Conservation (phyloP, 2,888 invertebrate genomes). For the Dryobotodes eremita region DNA sequence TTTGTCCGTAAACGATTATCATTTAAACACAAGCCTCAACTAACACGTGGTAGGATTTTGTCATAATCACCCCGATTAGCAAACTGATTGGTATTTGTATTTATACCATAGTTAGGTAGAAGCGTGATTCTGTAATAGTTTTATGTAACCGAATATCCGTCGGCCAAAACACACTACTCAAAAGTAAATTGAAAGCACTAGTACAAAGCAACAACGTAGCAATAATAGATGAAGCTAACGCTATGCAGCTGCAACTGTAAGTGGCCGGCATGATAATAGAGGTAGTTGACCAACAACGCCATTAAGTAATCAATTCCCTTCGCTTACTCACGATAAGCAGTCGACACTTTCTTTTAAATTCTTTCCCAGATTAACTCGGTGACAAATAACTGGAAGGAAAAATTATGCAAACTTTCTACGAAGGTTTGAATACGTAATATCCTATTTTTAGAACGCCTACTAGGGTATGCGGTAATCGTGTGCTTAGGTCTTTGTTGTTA, state of each 20-base stretch:
- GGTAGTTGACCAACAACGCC: slow-evolving; percentile 57
- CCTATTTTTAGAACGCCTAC: slow-evolving; percentile 45
- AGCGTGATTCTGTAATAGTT: not conserved
- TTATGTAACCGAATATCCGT: not conserved
- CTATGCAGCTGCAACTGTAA: slow-evolving; percentile 50
- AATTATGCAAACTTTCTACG: slow-evolving; percentile 57
- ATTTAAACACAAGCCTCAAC: not conserved
- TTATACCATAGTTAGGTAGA: not conserved
- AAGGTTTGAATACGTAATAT: slow-evolving; percentile 45
- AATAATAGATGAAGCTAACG: slow-evolving; percentile 39
- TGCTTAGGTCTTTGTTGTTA: slow-evolving; percentile 33
- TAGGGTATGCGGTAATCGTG: slow-evolving; percentile 36
- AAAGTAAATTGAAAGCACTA: slow-evolving; percentile 14
- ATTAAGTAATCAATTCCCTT: slow-evolving; percentile 64
- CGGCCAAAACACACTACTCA: not conserved
- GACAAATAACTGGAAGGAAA: slow-evolving; percentile 53
- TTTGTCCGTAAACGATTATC: not conserved
- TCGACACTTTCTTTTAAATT: slow-evolving; percentile 62
- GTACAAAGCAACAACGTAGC: slow-evolving; percentile 25
- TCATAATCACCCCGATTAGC: not conserved
- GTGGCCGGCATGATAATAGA: slow-evolving; percentile 54
- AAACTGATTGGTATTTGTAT: not conserved
- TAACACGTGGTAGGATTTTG: not conserved
- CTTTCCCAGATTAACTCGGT: slow-evolving; percentile 53
- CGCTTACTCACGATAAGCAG: slow-evolving; percentile 54